Percentiles rank a stretch among this genome's conserved stretches.
phyloP scores from a whole-genome alignment of 2,888 invertebrate genomes.

The Aporophyla lueneburgensis region DNA sequence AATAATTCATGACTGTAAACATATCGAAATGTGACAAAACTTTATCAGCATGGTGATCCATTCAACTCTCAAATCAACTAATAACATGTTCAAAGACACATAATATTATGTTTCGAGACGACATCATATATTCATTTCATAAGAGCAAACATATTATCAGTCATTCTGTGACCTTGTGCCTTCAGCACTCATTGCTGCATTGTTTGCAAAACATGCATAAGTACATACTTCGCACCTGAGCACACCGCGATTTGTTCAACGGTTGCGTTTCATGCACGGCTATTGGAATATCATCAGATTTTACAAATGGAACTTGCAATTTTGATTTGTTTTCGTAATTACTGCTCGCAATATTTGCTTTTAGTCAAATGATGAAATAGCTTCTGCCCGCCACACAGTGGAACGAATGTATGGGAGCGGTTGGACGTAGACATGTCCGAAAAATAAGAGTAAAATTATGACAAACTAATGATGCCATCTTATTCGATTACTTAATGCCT shows the following conservation, averaged over 20 bases:
- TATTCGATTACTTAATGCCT: no score
- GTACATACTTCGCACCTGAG: constrained; percentile 49
- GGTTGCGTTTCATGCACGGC: constrained; percentile 36
- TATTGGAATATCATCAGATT: constrained; percentile 35
- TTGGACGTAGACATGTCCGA: no score
- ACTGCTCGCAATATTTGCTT: background rate
- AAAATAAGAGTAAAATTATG: no score
- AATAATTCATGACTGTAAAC: constrained; percentile 3
- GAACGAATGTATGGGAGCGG: no score
- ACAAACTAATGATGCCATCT: no score
- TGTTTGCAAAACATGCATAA: constrained; percentile 63
- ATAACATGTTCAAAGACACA: background rate
- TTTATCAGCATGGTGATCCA: background rate
- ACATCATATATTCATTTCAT: constrained; percentile 44
- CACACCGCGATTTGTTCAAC: constrained; percentile 31
- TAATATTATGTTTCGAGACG: constrained; percentile 32
- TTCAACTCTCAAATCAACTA: constrained; percentile 7
- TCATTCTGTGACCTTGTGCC: constrained; percentile 59
- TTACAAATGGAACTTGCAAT: constrained; percentile 26
- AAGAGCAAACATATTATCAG: constrained; percentile 54
- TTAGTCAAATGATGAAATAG: background rate
- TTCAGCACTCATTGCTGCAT: constrained; percentile 49
- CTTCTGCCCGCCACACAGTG: no score
- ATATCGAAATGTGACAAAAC: background rate
- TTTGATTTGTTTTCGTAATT: constrained; percentile 18